Conservation (phyloP, 2,113 vertebrate genomes). For the cat (Felis catus) region F.catus_Fca126_mat1.0 CM031424.1:61857001-61857500, state of each 20-base stretch:
- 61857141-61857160: constrained; percentile 9
- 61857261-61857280: neutral
- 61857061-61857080: neutral
- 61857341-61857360: constrained; percentile 7
- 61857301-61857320: neutral
- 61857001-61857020: constrained; percentile 1
- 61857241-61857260: neutral
- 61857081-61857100: neutral
- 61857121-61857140: neutral
- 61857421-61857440: neutral
- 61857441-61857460: neutral
- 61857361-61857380: neutral
- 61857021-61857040: constrained; percentile 35
- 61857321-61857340: neutral
- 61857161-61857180: neutral
- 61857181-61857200: neutral
- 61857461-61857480: neutral
- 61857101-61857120: neutral
- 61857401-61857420: neutral
- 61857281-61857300: neutral
- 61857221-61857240: neutral
- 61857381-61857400: neutral
- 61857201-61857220: neutral
- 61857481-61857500: neutral
- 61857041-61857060: neutral